These are phyloP conservation scores for Mobula hypostoma DNA, from an alignment of 2,113 vertebrate species.

Conservation along the genomic window DNA sequence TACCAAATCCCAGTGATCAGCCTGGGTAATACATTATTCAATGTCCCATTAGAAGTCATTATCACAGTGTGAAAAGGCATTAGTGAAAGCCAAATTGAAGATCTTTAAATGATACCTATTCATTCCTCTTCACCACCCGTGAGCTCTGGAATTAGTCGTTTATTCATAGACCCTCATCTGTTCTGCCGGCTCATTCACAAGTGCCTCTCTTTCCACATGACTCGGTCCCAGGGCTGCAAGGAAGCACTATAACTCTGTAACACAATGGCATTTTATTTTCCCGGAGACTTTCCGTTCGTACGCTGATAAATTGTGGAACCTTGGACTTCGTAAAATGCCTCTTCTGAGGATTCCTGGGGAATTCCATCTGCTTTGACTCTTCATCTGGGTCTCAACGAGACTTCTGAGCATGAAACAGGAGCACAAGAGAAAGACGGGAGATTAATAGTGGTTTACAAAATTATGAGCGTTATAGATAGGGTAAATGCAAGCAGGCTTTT, in stretches of 20 bases:
- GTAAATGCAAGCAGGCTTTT: too few species aligned
- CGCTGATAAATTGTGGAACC: too few species aligned
- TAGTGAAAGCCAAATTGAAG: conserved; percentile 34
- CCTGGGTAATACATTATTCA: conserved; percentile 34
- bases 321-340: too few species aligned
- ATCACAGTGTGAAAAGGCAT: conserved; percentile 26
- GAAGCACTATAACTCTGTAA: background rate
- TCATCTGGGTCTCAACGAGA: too few species aligned
- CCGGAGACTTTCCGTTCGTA: background rate
- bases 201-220: background rate
- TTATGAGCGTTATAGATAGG: too few species aligned
- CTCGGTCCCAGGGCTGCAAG: background rate
- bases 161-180: conserved; percentile 19
- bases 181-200: conserved; percentile 1
- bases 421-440: too few species aligned
- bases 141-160: background rate
- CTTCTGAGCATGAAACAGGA: too few species aligned
- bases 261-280: too few species aligned
- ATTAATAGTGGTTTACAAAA: too few species aligned
- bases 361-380: too few species aligned
- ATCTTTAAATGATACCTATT: conserved; percentile 34
- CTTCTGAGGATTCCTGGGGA: too few species aligned
- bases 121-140: conserved; percentile 11
- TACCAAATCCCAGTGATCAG: conserved; percentile 11
- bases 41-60: conserved; percentile 31